Evolutionary conservation across 2,888 invertebrate species (phyloP).

Genomic region (Agrilus biguttatus): DNA sequence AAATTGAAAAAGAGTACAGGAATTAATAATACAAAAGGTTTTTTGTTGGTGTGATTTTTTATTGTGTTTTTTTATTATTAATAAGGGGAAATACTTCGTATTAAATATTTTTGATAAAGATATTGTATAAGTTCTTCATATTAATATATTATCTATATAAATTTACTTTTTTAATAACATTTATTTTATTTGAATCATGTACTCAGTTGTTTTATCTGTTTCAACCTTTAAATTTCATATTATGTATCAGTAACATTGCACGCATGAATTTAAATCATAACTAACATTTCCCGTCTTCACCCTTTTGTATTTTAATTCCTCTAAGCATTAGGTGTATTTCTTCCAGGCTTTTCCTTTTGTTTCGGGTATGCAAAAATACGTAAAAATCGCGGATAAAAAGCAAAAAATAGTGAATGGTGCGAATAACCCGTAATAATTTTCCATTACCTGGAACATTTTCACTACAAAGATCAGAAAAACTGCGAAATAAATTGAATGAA

Average conservation of each 20-base stretch:
- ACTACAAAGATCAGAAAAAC: slow-evolving; percentile 5
- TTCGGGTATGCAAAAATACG: slow-evolving; percentile 11
- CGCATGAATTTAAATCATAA: too few species aligned
- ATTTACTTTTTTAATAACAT: not conserved
- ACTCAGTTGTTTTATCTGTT: too few species aligned
- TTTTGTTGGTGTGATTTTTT: not conserved
- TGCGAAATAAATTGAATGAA: slow-evolving; percentile 5
- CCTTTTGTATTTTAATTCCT: slow-evolving; percentile 1
- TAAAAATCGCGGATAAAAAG: slow-evolving; percentile 8
- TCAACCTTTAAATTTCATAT: too few species aligned
- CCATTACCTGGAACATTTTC: slow-evolving; percentile 11
- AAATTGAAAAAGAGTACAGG: slow-evolving; percentile 53
- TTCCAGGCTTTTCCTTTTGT: slow-evolving; percentile 12
- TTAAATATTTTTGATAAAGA: not conserved
- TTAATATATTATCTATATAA: not conserved
- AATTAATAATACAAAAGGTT: slow-evolving; percentile 6
- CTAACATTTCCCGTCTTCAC: not conserved
- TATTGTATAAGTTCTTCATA: not conserved
- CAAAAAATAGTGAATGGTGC: slow-evolving; percentile 7
- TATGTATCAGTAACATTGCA: too few species aligned
- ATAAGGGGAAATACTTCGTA: too few species aligned
- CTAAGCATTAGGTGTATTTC: slow-evolving; percentile 12
- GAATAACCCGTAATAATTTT: slow-evolving; percentile 8
- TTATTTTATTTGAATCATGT: not conserved
- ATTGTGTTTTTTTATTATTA: not conserved